Percentiles rank a stretch among this genome's conserved stretches.
Conservation (phyloP, 2,113 vertebrate species). For the Pseudolaguvia tuberculata region DNA sequence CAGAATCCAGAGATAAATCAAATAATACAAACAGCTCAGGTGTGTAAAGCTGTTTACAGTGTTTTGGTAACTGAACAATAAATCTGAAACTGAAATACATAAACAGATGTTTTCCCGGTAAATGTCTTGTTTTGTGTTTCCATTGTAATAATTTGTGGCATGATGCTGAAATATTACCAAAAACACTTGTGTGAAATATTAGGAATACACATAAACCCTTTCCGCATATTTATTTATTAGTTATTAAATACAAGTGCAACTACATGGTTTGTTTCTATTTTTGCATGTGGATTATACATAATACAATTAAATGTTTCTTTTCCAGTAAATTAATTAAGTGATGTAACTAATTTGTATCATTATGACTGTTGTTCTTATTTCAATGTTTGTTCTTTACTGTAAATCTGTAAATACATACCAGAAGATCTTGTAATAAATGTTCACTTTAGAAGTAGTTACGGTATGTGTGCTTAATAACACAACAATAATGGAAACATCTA, state of each 20-base stretch:
- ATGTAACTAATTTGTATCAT: neutral
- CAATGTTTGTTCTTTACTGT: constrained; percentile 6
- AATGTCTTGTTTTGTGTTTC: neutral
- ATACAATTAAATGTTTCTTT: neutral
- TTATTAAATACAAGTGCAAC: neutral
- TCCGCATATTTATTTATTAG: neutral
- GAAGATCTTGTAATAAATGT: constrained; percentile 19
- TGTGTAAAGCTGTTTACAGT: constrained; percentile 6
- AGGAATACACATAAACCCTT: neutral
- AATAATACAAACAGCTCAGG: neutral
- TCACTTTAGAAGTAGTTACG: neutral
- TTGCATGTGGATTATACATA: neutral
- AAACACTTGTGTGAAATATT: neutral
- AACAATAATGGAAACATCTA: neutral
- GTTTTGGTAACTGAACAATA: neutral
- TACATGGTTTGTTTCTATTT: neutral
- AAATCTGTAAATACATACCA: constrained; percentile 3
- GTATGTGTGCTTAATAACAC: neutral
- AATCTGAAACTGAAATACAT: neutral
- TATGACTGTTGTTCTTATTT: neutral
- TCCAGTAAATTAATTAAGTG: neutral
- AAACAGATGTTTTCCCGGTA: neutral
- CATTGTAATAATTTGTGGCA: neutral
- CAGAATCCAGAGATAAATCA: neutral
- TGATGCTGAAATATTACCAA: neutral